Percentiles rank a stretch among this genome's conserved stretches.
These are phyloP conservation scores for Acanthopleura granulata DNA, from an alignment of 2,888 invertebrate genomes.

Conservation along the genomic window DNA sequence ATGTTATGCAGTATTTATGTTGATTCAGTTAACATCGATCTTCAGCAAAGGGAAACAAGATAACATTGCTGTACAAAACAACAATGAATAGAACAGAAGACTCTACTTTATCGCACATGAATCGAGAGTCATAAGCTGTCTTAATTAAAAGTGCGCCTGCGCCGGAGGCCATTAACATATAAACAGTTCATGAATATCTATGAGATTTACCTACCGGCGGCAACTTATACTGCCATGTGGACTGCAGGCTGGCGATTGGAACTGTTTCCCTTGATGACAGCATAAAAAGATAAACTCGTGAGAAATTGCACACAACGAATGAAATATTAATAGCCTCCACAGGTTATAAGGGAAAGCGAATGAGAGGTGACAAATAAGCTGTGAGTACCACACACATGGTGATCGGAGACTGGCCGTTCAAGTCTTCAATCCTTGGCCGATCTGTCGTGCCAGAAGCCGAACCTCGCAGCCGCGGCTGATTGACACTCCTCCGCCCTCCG, in stretches of 20 bases:
- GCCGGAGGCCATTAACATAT: conserved; percentile 7
- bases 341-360: neutral
- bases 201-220: neutral
- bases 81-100: no score
- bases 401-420: no score
- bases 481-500: no score
- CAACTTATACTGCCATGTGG: neutral
- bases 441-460: no score
- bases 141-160: conserved; percentile 3
- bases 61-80: no score
- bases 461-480: no score
- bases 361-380: neutral
- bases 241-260: neutral
- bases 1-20: no score
- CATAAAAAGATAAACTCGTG: neutral
- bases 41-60: no score
- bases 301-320: neutral
- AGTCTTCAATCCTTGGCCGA: no score
- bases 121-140: neutral
- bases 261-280: neutral
- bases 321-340: neutral
- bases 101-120: neutral
- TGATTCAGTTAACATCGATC: no score
- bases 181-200: conserved; percentile 10
- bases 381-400: neutral